Base-by-base conservation (phyloP, 23 tunicate species). In the Aplidium turbinatum region DNA sequence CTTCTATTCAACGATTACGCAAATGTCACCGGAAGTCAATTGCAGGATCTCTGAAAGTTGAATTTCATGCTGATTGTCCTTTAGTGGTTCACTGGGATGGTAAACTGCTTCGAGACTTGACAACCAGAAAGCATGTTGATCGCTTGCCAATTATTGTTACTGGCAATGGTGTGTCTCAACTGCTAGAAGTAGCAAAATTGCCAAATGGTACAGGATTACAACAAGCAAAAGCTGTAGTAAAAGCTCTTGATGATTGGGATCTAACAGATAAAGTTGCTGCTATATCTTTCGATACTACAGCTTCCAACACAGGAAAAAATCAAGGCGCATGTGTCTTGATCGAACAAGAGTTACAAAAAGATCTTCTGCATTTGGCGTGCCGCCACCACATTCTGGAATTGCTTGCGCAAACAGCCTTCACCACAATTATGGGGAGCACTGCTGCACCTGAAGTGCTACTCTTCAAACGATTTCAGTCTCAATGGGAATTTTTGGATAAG, bases 31-130 rank as follows among this genome's bases (percentile, higher is more conserved):
- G 53, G 36, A 52, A 51, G 52, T 52, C 36, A 38, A 66, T 66
- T 66, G 73, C 52, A 66, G 38, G 38, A n/a, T 35, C 36, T 35
- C 22, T 66, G 52, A 66, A 38, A 66, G 73, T 35, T 38, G 52
- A 66, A 52, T 66, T 66, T 52, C n/a, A n/a, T n/a, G n/a, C n/a
- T n/a, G n/a, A n/a, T n/a, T n/a, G n/a, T n/a, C n/a, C n/a, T n/a
- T n/a, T 35, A 66, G 38, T 66, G 36, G 73, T 66, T 66, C 52
- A 66, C 52, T 66, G 73, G 73, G 73, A 66, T 66, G 73, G 52
- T 3, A 66, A 66, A 66, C 38, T 23, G 27, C 36, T 66, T 22
- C 52, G 38, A 66, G 53, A 66, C 38, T 66, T 66, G 29, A 66
- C 73, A 66, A 66, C 25, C 36, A 66, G 38, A 66, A 66, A 51